A percentile compares a stretch with the other conserved stretches of the same genome.
Conservation (phyloP, 2,113 vertebrate species). For the Haemorhous mexicanus region DNA sequence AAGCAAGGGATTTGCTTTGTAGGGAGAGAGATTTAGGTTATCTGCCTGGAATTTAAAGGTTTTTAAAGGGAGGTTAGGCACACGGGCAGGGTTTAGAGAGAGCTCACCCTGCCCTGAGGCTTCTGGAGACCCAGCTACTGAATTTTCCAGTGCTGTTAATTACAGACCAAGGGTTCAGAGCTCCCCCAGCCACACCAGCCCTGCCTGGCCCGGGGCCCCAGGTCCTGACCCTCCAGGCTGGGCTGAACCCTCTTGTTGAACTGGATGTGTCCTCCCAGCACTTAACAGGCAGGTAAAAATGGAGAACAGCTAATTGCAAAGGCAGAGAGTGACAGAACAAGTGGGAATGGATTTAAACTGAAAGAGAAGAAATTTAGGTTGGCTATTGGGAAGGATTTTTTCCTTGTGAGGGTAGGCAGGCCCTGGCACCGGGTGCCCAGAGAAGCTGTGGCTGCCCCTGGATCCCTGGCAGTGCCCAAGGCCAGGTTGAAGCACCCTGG, state of each 20-base stretch:
- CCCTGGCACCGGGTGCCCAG: not conserved
- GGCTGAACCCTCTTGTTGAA: not conserved
- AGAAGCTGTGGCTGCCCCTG: not conserved
- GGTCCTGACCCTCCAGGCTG: not conserved
- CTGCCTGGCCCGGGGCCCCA: not conserved
- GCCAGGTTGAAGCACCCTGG: not conserved
- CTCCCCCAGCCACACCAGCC: not conserved
- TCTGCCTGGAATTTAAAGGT: not conserved
- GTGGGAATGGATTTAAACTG: not conserved
- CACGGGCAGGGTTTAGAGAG: not conserved
- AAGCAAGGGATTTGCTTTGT: constrained; percentile 9
- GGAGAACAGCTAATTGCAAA: not conserved
- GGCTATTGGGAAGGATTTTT: not conserved
- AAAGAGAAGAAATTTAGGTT: not conserved
- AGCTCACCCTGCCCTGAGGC: not conserved
- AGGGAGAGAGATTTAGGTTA: not conserved
- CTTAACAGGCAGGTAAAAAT: not conserved
- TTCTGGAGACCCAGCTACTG: not conserved
- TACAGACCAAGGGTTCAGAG: not conserved
- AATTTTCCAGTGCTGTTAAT: not conserved
- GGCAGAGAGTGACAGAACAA: not conserved
- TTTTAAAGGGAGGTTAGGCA: not conserved
- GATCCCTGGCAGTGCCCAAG: not conserved
- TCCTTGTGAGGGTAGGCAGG: not conserved
- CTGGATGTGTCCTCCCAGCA: not conserved